These are phyloP conservation scores for Ophion obscuratus DNA, from an alignment of 2,888 invertebrate genomes.

Conservation along the genomic window DNA sequence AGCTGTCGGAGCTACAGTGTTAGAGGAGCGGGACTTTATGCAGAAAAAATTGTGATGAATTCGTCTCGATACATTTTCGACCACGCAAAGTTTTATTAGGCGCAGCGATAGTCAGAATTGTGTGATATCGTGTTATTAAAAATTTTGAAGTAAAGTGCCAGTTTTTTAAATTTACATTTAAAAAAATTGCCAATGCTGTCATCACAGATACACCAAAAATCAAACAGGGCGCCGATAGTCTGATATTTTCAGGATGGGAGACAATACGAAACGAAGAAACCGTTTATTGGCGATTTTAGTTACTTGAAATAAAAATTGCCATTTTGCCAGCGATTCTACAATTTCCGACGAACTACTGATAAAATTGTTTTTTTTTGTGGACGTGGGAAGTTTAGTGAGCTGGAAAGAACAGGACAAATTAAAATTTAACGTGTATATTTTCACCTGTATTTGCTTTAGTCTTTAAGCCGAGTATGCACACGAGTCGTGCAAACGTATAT, in stretches of 20 bases:
- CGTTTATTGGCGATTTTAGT: background rate
- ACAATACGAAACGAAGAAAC: background rate
- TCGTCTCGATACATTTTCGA: too few relatives aligned
- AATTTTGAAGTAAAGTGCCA: too few relatives aligned
- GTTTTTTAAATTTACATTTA: too few relatives aligned
- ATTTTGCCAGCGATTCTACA: background rate
- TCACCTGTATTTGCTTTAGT: slow-evolving; percentile 71
- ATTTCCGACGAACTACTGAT: background rate
- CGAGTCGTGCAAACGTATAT: slow-evolving; percentile 64
- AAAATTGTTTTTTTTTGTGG: background rate
- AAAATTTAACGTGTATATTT: slow-evolving; percentile 5
- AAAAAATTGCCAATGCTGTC: too few relatives aligned
- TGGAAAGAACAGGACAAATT: background rate
- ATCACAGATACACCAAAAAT: too few relatives aligned
- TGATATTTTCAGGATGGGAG: background rate
- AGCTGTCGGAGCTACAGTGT: too few relatives aligned
- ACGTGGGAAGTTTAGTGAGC: background rate
- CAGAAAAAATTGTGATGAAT: too few relatives aligned
- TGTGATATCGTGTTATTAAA: too few relatives aligned
- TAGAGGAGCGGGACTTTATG: too few relatives aligned
- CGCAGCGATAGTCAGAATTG: too few relatives aligned
- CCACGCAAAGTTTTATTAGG: too few relatives aligned
- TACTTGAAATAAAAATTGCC: background rate
- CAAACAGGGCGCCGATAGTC: too few relatives aligned
- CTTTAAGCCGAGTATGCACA: slow-evolving; percentile 65